These are phyloP conservation scores for Bucco capensis DNA, from an alignment of 2,113 vertebrate genomes.

Conservation along the genomic window DNA sequence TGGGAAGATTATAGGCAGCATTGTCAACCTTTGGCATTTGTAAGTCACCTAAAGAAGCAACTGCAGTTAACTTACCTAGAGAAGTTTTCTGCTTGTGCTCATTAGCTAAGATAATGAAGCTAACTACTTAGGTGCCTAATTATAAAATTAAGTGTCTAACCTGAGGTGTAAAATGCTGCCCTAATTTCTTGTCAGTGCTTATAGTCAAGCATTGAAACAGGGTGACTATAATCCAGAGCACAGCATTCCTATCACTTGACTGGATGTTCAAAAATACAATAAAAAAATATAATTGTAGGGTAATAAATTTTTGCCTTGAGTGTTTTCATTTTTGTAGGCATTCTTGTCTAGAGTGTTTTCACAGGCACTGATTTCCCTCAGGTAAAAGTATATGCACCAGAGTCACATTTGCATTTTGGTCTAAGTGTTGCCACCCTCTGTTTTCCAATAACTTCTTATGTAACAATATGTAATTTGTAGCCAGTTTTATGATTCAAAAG, in stretches of 20 bases:
- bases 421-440: slow-evolving; percentile 16
- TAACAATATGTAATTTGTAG: slow-evolving; percentile 49
- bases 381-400: slow-evolving; percentile 44
- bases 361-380: slow-evolving; percentile 23
- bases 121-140: background rate
- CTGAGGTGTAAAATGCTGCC: background rate
- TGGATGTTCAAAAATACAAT: slow-evolving; percentile 18
- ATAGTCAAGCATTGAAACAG: background rate
- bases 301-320: slow-evolving; percentile 44
- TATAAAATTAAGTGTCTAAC: background rate
- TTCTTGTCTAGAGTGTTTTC: slow-evolving; percentile 26
- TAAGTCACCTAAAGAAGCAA: background rate
- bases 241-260: slow-evolving; percentile 30
- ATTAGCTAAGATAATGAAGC: background rate
- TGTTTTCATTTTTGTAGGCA: slow-evolving; percentile 29
- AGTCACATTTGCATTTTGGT: slow-evolving; percentile 31
- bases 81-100: background rate
- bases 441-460: slow-evolving; percentile 67
- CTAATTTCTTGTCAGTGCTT: background rate
- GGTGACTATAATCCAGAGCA: background rate
- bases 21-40: background rate
- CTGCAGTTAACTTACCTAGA: background rate
- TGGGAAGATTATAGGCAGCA: background rate
- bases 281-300: background rate
- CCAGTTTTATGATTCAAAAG: slow-evolving; percentile 67